phyloP scores from a whole-genome alignment of 2,797 vertebrate genomes.

The Argentina silus region DNA sequence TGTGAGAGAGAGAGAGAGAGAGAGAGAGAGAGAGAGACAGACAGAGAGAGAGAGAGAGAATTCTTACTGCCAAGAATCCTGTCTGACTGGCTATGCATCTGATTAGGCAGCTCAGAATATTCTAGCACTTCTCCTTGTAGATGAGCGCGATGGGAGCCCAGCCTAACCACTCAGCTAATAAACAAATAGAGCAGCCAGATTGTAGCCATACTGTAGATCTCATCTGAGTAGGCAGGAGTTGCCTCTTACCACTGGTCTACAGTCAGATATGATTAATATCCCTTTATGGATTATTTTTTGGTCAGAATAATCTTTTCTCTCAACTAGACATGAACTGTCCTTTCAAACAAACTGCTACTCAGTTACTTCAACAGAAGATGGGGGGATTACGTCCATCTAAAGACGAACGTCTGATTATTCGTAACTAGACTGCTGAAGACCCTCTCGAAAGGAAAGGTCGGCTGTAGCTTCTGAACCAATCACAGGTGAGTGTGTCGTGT shows the following conservation, averaged over 20 bases:
- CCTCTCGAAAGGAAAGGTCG: background rate
- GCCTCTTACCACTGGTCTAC: no score
- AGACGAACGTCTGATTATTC: background rate
- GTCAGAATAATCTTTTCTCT: no score
- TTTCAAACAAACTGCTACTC: background rate
- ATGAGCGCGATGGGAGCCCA: background rate
- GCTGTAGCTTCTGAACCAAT: constrained; percentile 10
- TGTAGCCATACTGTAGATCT: background rate
- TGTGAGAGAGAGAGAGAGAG: background rate
- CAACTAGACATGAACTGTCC: no score
- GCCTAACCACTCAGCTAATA: background rate
- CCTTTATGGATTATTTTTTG: no score
- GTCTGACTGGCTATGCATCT: background rate
- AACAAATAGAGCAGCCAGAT: background rate
- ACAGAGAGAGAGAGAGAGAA: background rate
- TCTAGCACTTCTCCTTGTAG: background rate
- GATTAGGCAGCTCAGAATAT: background rate
- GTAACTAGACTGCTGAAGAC: background rate
- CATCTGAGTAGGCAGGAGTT: no score
- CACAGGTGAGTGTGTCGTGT: background rate
- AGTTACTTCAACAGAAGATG: background rate
- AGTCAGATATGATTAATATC: background rate
- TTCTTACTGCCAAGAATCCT: background rate
- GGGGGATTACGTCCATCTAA: background rate
- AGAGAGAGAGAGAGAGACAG: background rate